Evolutionary conservation across 2,113 vertebrate genomes (phyloP).

Genomic region (Leptobrachium leishanense): DNA sequence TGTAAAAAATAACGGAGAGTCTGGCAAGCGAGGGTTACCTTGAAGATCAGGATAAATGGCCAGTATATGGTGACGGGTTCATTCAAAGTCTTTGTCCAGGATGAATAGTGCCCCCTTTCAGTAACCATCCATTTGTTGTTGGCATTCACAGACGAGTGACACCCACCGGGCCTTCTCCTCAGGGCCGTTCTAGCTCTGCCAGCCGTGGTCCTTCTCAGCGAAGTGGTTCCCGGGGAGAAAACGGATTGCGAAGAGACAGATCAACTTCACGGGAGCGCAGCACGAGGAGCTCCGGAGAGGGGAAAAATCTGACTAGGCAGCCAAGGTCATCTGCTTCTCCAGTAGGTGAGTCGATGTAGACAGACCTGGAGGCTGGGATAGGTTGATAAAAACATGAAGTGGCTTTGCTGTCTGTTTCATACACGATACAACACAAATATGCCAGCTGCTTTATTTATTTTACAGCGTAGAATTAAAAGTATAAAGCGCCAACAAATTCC

Average conservation of each 20-base stretch:
- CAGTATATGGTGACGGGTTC: too few relatives aligned
- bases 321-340: not conserved
- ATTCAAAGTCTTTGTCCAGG: not conserved
- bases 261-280: constrained; percentile 70
- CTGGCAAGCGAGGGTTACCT: too few relatives aligned
- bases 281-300: constrained; percentile 52
- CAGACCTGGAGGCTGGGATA: too few relatives aligned
- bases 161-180: constrained; percentile 47
- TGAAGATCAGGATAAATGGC: too few relatives aligned
- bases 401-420: too few relatives aligned
- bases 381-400: too few relatives aligned
- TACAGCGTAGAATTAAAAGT: too few relatives aligned
- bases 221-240: constrained; percentile 52
- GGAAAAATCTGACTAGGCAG: constrained; percentile 4
- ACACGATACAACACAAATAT: too few relatives aligned
- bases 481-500: too few relatives aligned
- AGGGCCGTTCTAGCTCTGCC: constrained; percentile 42
- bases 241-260: constrained; percentile 60
- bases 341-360: constrained; percentile 9
- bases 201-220: not conserved
- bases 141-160: constrained; percentile 62
- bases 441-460: too few relatives aligned
- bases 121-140: not conserved
- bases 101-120: not conserved
- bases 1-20: too few relatives aligned